Evolutionary conservation across 1,140 invertebrate genomes (phyloP).

Genomic region (Maconellicoccus hirsutus): DNA sequence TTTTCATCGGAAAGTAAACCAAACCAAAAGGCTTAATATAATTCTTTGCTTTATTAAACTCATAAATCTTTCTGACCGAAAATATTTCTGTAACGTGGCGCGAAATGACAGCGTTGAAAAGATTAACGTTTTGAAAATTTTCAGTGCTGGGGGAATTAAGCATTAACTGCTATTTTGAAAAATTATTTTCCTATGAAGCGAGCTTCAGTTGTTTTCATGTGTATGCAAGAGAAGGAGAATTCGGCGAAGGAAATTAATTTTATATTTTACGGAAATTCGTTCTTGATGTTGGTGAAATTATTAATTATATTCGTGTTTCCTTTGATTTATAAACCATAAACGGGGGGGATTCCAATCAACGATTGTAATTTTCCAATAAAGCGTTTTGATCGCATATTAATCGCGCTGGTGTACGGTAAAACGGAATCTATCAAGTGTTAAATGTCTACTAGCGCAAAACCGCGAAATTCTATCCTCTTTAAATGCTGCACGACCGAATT

Average conservation of each 20-base stretch:
- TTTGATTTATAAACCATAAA: constrained; percentile 10
- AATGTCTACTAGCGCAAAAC: background rate
- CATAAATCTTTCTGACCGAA: constrained; percentile 16
- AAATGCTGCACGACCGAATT: background rate
- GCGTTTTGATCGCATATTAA: constrained; percentile 3
- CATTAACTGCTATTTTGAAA: constrained; percentile 1
- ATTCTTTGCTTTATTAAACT: constrained; percentile 21
- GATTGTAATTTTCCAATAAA: background rate
- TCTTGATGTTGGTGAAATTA: background rate
- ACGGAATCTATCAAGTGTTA: background rate
- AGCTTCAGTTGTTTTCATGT: background rate
- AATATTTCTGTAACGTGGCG: constrained; percentile 18
- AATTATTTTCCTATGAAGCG: constrained; percentile 9
- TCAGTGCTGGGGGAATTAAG: background rate
- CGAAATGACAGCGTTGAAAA: constrained; percentile 17
- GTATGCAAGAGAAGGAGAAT: background rate
- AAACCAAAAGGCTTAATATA: constrained; percentile 20
- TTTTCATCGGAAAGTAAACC: constrained; percentile 6
- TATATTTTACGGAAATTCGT: constrained; percentile 5
- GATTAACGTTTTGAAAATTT: constrained; percentile 19
- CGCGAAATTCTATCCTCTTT: background rate
- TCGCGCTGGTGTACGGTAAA: background rate
- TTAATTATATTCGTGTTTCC: background rate
- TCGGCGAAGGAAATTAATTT: background rate
- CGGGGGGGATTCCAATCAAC: background rate